Base-by-base conservation (phyloP, 2,888 invertebrate species). In the Celastrina argiolus region DNA sequence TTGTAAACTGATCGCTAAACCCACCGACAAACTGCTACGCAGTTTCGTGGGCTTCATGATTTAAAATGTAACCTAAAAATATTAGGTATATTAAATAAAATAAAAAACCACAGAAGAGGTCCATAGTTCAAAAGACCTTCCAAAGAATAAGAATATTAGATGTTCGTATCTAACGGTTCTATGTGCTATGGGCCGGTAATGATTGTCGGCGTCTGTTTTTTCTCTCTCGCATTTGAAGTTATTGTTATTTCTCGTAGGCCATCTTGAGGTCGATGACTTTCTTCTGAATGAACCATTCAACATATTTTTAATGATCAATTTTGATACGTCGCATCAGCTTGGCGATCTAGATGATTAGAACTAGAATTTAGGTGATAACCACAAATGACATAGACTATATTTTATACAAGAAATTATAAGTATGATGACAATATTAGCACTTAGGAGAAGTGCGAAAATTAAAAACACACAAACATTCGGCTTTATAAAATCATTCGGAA, bases 181-280 rank as follows among this genome's bases (percentile, higher is more conserved):
- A 76, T 77, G 66, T 67, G 84, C 89, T 88, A 76, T 79, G 78
- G 75, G 77, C 77, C 78, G 77, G 80, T 90, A 90, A 90, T 90
- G 90, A 90, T 89, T 82, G 82, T 82, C 80, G 81, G 80, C 81
- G 83, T 83, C 86, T 70, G 71, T 90, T 90, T 89, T 88, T 80
- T 78, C 85, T 87, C 81, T 81, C 83, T 85, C 82, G 82, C 83
- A 80, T 90, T 88, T 88, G 87, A 85, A 80, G 85, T 88, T 88
- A 88, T 89, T 88, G 86, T 90, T 89, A 88, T 88, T 87, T 87
- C 81, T 81, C 77, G 77, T 80, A 81, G 78, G 74, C 77, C 78
- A 83, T 82, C 81, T 73, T 70, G 73, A 77, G 88, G 84, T 84
- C 82, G 75, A 75, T 72, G 85, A 83, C 82, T 65, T 69, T 65